Percentiles rank a stretch among this genome's conserved stretches.
Conservation (phyloP, 2,797 vertebrate species). For the Thalassophryne amazonica region DNA sequence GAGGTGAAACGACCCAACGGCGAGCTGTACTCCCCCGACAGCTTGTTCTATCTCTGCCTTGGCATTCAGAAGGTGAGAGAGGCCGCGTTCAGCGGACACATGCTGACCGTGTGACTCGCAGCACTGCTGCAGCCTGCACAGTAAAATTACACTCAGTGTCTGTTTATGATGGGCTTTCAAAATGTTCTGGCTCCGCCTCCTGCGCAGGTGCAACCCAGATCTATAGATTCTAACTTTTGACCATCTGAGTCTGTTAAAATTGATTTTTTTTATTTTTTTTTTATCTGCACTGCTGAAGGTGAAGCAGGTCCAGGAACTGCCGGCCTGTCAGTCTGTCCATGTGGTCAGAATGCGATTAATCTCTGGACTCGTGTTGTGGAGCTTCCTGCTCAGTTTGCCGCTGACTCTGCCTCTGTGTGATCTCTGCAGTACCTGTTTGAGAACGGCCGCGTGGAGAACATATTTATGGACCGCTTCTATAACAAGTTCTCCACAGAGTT, state of each 20-base stretch:
- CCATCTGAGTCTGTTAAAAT: too few species aligned
- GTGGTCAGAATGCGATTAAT: too few species aligned
- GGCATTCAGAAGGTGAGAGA: slow-evolving; percentile 92
- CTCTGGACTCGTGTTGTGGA: too few species aligned
- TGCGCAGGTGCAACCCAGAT: too few species aligned
- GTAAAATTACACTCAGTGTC: too few species aligned
- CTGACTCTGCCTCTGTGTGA: neutral
- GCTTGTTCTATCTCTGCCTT: slow-evolving; percentile 97
- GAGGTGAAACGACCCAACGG: slow-evolving; percentile 91
- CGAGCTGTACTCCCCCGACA: slow-evolving; percentile 89
- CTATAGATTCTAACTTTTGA: too few species aligned
- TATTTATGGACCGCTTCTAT: slow-evolving; percentile 97
- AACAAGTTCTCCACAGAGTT: slow-evolving; percentile 91
- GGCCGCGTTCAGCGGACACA: neutral
- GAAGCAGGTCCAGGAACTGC: too few species aligned
- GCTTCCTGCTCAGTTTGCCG: neutral
- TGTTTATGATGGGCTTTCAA: too few species aligned
- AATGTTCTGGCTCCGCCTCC: too few species aligned
- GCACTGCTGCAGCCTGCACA: neutral
- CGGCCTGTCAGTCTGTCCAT: too few species aligned
- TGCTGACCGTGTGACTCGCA: neutral
- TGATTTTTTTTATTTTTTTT: too few species aligned
- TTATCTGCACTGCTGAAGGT: too few species aligned
- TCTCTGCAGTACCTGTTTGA: slow-evolving; percentile 89
- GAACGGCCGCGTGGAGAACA: slow-evolving; percentile 97